phyloP scores from a whole-genome alignment of 2,888 invertebrate species.

The Pseudoips prasinana region DNA sequence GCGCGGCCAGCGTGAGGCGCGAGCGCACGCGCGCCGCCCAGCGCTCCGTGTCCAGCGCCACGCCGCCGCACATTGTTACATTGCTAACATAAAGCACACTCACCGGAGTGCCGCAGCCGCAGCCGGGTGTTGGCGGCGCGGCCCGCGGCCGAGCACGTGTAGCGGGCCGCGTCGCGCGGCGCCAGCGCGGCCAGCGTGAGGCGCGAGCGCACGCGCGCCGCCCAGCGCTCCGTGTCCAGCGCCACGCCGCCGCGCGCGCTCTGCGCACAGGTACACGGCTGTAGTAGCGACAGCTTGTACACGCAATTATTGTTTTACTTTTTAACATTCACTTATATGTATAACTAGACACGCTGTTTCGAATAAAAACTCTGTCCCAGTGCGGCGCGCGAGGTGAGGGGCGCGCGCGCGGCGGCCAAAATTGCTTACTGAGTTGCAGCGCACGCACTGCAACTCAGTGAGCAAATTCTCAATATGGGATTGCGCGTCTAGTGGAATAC shows the following conservation, averaged over 20 bases:
- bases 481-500: no score
- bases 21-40: constrained; percentile 83
- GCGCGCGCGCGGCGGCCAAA: no score
- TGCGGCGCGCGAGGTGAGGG: no score
- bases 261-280: not conserved
- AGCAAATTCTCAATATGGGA: no score
- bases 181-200: constrained; percentile 78
- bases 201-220: constrained; percentile 83
- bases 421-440: no score
- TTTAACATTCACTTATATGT: no score
- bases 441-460: no score
- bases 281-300: no score
- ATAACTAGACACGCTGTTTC: no score
- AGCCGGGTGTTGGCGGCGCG: constrained; percentile 23
- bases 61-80: constrained; percentile 78
- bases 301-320: no score
- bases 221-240: constrained; percentile 84
- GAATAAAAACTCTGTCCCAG: no score
- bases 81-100: constrained; percentile 2
- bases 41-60: constrained; percentile 84
- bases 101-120: constrained; percentile 16
- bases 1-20: constrained; percentile 79
- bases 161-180: constrained; percentile 68
- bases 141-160: constrained; percentile 42
- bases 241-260: constrained; percentile 81